A percentile compares a stretch with the other conserved stretches of the same genome.
Evolutionary conservation across 2,797 vertebrate species (phyloP).

Genomic region (Mycteria americana): DNA sequence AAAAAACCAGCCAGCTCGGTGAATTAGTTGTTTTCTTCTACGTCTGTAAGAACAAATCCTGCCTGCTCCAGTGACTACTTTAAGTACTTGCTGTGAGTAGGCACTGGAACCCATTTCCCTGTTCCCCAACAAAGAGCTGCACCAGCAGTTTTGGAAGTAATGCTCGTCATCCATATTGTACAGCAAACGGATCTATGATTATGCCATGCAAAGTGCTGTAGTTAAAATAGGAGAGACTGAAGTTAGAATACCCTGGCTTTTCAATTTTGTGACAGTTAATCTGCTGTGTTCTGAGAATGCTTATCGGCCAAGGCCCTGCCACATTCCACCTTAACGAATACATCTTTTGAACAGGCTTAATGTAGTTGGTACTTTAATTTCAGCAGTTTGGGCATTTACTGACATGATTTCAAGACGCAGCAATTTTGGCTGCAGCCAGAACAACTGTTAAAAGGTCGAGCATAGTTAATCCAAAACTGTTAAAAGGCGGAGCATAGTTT

Average conservation of each 20-base stretch:
- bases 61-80: neutral
- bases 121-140: neutral
- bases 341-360: neutral
- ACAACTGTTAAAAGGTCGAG: neutral
- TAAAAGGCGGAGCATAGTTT: neutral
- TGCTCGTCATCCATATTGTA: rapidly evolving
- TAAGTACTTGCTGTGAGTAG: neutral
- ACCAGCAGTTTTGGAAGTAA: no score
- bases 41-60: neutral
- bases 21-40: neutral
- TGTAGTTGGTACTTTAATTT: neutral
- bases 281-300: neutral
- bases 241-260: neutral
- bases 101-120: neutral
- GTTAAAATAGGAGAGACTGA: neutral
- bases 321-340: no score
- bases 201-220: neutral
- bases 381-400: neutral
- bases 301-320: neutral
- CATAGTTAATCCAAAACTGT: neutral
- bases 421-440: neutral
- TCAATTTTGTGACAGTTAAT: neutral
- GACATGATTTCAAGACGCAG: neutral
- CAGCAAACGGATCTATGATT: neutral
- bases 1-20: neutral